Percentiles rank a stretch among this genome's conserved stretches.
Evolutionary conservation across 2,888 invertebrate genomes (phyloP).

Genomic region (Latrodectus hesperus): DNA sequence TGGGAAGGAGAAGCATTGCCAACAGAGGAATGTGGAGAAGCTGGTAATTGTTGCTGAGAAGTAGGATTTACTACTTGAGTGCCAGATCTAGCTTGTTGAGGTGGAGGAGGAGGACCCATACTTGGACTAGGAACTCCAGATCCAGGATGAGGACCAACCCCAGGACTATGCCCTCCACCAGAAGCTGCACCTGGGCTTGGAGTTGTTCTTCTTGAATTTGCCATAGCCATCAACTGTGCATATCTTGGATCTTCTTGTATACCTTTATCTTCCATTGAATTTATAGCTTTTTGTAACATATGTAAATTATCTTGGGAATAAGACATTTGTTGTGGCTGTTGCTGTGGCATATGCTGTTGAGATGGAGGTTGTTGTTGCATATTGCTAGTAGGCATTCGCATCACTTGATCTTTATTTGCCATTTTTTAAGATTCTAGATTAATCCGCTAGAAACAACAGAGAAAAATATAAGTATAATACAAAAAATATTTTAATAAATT

Average conservation of each 20-base stretch:
- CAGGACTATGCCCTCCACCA: slow-evolving; percentile 62
- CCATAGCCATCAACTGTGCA: slow-evolving; percentile 88
- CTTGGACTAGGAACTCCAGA: slow-evolving; percentile 70
- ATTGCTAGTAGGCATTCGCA: slow-evolving; percentile 27
- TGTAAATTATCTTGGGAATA: slow-evolving; percentile 83
- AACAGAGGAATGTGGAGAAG: slow-evolving; percentile 47
- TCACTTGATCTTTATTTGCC: slow-evolving; percentile 51
- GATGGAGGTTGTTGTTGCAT: slow-evolving; percentile 28
- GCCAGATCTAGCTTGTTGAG: slow-evolving; percentile 27
- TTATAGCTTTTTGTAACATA: slow-evolving; percentile 92
- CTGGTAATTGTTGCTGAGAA: slow-evolving; percentile 30
- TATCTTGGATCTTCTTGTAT: slow-evolving; percentile 94
- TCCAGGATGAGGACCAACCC: slow-evolving; percentile 69
- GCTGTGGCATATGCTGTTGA: slow-evolving; percentile 48
- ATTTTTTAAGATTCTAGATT: slow-evolving; percentile 1
- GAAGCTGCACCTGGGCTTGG: slow-evolving; percentile 70
- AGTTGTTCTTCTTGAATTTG: slow-evolving; percentile 77
- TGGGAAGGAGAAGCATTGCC: slow-evolving; percentile 48
- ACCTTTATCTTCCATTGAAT: slow-evolving; percentile 96
- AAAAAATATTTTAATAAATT: too few species aligned
- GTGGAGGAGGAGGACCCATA: slow-evolving; percentile 70
- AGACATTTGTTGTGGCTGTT: slow-evolving; percentile 52
- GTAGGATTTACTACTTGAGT: slow-evolving; percentile 21
- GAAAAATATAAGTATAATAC: too few species aligned
- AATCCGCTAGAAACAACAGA: neutral